Evolutionary conservation across 2,797 vertebrate genomes (phyloP), one percentile per base, ranked within the genome.

Genomic region (Cyclopterus lumpus): DNA sequence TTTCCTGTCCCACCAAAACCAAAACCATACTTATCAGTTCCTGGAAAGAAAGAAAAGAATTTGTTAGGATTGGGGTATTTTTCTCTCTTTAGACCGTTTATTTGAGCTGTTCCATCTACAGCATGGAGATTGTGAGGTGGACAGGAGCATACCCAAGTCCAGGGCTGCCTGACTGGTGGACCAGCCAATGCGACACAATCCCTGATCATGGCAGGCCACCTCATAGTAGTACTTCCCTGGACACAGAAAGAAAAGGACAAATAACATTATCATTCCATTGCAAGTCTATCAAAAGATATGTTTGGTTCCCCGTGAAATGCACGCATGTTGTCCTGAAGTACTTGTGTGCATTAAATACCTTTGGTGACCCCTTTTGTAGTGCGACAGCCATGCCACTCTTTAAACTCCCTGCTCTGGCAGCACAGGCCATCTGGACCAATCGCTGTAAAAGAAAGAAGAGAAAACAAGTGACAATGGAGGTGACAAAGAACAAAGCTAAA

Each of bases 1-100:
- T 99, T 99, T 78, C 98, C 98, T 14, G 98, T 99, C 71, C 98
- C 98, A 62, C 98, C 98, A 89, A 97, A 99, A 67, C 98, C 98
- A 92, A 99, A 99, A 20, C 97, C 96, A 84, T 95, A 96, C 84
- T 97, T 99, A 92, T 99, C 98, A 22, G 98, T 99, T 62, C 98
- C 98, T 89, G 84, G 68, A 40, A 67, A 69, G 20, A 48, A 59
- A 68, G 20, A 62, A 22, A 67, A 67, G 0, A 78, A 8, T 66
- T 70, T 9, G 11, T 53, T 24, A 3, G 1, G 26, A 22, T 42
- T 48, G 1, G 66, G 58, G 64, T 42, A 18, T 2, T 44, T 1
- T 44, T 18, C 6, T 9, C 20, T 10, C 24, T 1, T 61, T 4
- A 57, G 16, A 24, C 1, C 6, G 2, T 6, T 59, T 42, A 26